phyloP scores from a whole-genome alignment of 2,797 vertebrate genomes.

The Acipenser transmontanus region DNA sequence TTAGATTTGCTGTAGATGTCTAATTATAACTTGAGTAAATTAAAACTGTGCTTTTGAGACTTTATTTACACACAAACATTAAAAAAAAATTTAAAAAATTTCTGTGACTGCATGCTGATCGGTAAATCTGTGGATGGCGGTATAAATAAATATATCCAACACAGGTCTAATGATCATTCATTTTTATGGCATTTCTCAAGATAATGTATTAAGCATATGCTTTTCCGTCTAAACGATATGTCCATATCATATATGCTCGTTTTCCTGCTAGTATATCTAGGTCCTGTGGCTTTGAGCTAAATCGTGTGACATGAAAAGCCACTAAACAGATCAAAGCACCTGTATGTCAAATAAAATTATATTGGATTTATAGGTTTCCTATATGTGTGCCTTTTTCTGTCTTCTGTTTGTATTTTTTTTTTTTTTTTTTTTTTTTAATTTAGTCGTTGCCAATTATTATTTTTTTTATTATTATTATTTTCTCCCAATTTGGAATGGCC shows the following conservation, averaged over 20 bases:
- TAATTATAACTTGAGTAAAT: conserved; percentile 35
- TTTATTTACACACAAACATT: conserved; percentile 32
- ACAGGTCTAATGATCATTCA: background rate
- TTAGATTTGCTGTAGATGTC: conserved; percentile 61
- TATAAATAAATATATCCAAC: conserved; percentile 18
- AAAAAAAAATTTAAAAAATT: conserved; percentile 9
- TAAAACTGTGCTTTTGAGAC: conserved; percentile 39
- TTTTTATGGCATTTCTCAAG: conserved; percentile 16
- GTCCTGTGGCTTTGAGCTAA: conserved; percentile 53
- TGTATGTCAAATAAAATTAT: conserved; percentile 75
- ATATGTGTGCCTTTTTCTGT: conserved; percentile 13
- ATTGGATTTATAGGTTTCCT: conserved; percentile 57
- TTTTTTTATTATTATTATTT: no score
- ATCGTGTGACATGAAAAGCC: conserved; percentile 55
- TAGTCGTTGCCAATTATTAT: no score
- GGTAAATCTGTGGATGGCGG: conserved; percentile 16
- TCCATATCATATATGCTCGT: conserved; percentile 38
- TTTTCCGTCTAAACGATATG: conserved; percentile 37
- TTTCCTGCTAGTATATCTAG: conserved; percentile 51
- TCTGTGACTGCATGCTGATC: conserved; percentile 37
- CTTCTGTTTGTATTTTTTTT: no score
- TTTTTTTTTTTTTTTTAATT: no score
- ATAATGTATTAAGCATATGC: conserved; percentile 27
- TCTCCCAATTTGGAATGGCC: no score
- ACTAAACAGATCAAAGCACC: conserved; percentile 50